Conservation (phyloP, 1,140 invertebrate genomes). For the Kradibia gibbosae region DNA sequence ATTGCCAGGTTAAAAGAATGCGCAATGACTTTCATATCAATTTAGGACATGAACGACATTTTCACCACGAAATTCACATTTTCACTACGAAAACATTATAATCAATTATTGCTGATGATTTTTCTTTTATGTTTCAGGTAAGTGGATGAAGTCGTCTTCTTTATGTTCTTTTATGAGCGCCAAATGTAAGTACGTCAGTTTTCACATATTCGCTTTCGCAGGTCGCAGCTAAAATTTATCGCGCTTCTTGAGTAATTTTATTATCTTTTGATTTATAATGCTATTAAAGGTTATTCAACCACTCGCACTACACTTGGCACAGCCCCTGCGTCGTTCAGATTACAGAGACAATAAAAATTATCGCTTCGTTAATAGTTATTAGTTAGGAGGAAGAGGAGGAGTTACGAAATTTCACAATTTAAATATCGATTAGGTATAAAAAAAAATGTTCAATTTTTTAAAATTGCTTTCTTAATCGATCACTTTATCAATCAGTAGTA, state of each 20-base stretch:
- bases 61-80: no score
- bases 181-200: neutral
- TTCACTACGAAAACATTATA: neutral
- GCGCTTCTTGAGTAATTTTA: neutral
- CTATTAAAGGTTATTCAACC: neutral
- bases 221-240: neutral
- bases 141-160: conserved; percentile 13
- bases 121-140: conserved; percentile 45
- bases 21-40: neutral
- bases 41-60: neutral
- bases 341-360: neutral
- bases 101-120: conserved; percentile 18
- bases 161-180: neutral
- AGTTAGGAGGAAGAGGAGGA: neutral
- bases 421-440: neutral
- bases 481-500: neutral
- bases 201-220: neutral
- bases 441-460: neutral
- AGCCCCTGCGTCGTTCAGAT: neutral
- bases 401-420: no score
- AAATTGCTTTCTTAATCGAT: neutral
- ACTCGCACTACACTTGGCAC: neutral
- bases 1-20: conserved; percentile 22
- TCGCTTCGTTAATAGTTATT: neutral
- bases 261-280: neutral